Percentiles rank a stretch among this genome's conserved stretches.
Evolutionary conservation across 2,797 vertebrate species (phyloP).

Genomic region (Huso huso): DNA sequence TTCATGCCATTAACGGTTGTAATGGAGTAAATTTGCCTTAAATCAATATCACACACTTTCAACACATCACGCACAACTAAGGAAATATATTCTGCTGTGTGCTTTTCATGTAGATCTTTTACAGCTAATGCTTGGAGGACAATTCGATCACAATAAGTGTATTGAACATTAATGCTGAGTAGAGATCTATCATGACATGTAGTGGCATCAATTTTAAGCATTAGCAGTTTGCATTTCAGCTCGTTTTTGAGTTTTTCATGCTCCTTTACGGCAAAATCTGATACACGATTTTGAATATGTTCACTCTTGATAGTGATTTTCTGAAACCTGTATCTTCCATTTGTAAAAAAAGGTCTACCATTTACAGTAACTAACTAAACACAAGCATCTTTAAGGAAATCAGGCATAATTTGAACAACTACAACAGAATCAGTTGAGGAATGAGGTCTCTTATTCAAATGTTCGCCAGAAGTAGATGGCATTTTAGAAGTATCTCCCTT

Average conservation of each 20-base stretch:
- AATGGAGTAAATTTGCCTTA: constrained; percentile 18
- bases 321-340: constrained; percentile 18
- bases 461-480: constrained; percentile 6
- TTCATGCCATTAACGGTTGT: constrained; percentile 7
- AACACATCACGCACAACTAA: constrained; percentile 16
- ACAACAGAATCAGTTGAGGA: not conserved
- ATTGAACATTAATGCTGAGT: constrained; percentile 15
- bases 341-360: constrained; percentile 10
- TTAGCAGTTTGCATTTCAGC: constrained; percentile 18
- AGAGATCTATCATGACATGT: constrained; percentile 1
- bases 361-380: constrained; percentile 16
- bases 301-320: constrained; percentile 12
- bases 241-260: constrained; percentile 10
- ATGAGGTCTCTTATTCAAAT: constrained; percentile 5
- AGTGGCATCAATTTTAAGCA: constrained; percentile 15
- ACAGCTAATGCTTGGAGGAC: constrained; percentile 12
- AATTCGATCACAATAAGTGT: constrained; percentile 14
- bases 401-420: not conserved
- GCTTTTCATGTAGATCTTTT: constrained; percentile 10
- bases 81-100: constrained; percentile 10
- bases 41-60: constrained; percentile 10
- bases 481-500: not conserved
- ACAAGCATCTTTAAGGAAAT: constrained; percentile 16
- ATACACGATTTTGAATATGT: constrained; percentile 8
- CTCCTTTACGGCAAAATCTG: constrained; percentile 6